phyloP scores from a whole-genome alignment of 2,797 vertebrate genomes.

The Gadopsis bispinosus region DNA sequence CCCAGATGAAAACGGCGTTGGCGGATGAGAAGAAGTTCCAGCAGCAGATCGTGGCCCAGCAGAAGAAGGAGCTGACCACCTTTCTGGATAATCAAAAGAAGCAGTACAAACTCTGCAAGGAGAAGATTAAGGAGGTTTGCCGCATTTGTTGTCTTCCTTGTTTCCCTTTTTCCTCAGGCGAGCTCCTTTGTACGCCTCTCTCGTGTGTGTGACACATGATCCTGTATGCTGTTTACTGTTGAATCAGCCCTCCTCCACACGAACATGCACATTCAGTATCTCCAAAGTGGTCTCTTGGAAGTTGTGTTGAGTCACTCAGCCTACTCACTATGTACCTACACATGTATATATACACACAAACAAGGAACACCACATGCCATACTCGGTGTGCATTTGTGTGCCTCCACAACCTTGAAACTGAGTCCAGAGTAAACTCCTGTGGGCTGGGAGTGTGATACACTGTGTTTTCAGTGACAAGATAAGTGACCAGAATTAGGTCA shows the following conservation, averaged over 20 bases:
- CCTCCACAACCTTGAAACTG: conserved; percentile 53
- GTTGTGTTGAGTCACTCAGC: conserved; percentile 71
- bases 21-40: conserved; percentile 99
- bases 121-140: conserved; percentile 98
- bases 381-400: conserved; percentile 28
- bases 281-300: conserved; percentile 37
- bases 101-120: conserved; percentile 99
- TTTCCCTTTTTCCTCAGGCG: conserved; percentile 4
- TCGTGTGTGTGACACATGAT: conserved; percentile 46
- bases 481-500: conserved; percentile 79
- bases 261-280: conserved; percentile 48
- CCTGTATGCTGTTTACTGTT: conserved; percentile 45
- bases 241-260: conserved; percentile 65
- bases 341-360: conserved; percentile 34
- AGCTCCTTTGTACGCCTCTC: conserved; percentile 47
- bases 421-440: conserved; percentile 56
- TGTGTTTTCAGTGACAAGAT: conserved; percentile 70
- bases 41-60: conserved; percentile 98
- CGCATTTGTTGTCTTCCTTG: conserved; percentile 28
- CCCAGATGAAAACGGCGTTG: conserved; percentile 92
- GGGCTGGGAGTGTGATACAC: conserved; percentile 50
- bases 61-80: conserved; percentile 99
- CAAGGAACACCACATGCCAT: conserved; percentile 32
- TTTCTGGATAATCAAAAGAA: conserved; percentile 99
- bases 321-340: conserved; percentile 66